Conservation (phyloP, 2,888 invertebrate species). For the Elysia crispata region DNA sequence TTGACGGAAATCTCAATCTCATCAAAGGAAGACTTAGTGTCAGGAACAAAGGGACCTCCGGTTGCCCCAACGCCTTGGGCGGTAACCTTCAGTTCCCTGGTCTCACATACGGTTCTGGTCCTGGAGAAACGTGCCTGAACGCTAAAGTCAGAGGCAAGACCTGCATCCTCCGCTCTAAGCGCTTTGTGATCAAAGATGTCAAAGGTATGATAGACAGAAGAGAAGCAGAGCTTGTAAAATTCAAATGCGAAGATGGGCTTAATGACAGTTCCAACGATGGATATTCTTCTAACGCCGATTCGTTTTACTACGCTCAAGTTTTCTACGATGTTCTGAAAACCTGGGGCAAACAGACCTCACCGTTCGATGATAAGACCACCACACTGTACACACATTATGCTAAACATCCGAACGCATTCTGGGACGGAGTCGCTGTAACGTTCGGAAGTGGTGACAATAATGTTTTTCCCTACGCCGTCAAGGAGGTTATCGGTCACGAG, state of each 20-base stretch:
- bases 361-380: no score
- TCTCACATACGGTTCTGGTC: background rate
- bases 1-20: no score
- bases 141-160: background rate
- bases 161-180: background rate
- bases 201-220: background rate
- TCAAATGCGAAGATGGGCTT: constrained; percentile 14
- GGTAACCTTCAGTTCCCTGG: constrained; percentile 15
- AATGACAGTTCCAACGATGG: constrained; percentile 51
- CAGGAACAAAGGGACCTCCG: background rate
- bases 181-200: background rate
- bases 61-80: background rate
- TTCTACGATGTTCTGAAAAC: background rate
- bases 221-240: constrained; percentile 12
- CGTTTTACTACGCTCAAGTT: constrained; percentile 41
- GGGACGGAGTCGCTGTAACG: constrained; percentile 58
- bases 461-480: constrained; percentile 55
- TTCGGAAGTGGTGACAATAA: constrained; percentile 59
- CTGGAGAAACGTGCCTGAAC: background rate
- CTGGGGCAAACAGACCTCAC: no score
- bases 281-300: constrained; percentile 53
- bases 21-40: no score
- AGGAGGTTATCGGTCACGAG: constrained; percentile 62
- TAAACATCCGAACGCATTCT: constrained; percentile 59
- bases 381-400: constrained; percentile 57